These are phyloP conservation scores for Corapipo altera DNA, from an alignment of 2,113 vertebrate species.

Conservation along the genomic window DNA sequence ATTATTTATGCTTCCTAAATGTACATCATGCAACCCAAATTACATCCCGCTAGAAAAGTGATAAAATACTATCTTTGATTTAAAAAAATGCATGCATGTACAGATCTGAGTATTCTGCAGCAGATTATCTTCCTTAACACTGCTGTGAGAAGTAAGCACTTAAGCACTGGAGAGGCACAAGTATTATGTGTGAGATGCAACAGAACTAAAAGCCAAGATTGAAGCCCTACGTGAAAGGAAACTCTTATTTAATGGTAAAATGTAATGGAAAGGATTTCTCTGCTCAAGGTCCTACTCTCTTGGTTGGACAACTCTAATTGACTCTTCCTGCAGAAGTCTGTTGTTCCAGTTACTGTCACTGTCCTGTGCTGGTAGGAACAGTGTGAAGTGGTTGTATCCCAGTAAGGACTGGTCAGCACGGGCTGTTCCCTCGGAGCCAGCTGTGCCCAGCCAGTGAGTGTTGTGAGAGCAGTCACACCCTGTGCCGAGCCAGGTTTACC, in stretches of 20 bases:
- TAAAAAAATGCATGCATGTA: background rate
- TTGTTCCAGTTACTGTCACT: slow-evolving; percentile 47
- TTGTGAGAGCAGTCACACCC: background rate
- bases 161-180: background rate
- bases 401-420: background rate
- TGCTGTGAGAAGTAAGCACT: background rate
- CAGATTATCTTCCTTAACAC: background rate
- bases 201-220: background rate
- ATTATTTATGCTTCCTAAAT: slow-evolving; percentile 35
- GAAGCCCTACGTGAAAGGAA: background rate
- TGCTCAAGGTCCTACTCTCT: background rate
- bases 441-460: background rate
- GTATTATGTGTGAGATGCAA: background rate
- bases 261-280: background rate
- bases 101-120: background rate
- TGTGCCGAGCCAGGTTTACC: background rate
- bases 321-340: background rate
- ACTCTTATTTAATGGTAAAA: background rate
- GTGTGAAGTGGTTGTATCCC: slow-evolving; percentile 31
- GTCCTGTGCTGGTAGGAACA: slow-evolving; percentile 3
- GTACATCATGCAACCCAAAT: slow-evolving; percentile 56
- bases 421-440: background rate
- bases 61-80: slow-evolving; percentile 47
- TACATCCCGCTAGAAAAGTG: slow-evolving; percentile 53
- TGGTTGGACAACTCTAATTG: background rate